Evolutionary conservation across 2,113 vertebrate species (phyloP), one percentile per base, ranked within the genome.

Genomic region (Tyto alba): DNA sequence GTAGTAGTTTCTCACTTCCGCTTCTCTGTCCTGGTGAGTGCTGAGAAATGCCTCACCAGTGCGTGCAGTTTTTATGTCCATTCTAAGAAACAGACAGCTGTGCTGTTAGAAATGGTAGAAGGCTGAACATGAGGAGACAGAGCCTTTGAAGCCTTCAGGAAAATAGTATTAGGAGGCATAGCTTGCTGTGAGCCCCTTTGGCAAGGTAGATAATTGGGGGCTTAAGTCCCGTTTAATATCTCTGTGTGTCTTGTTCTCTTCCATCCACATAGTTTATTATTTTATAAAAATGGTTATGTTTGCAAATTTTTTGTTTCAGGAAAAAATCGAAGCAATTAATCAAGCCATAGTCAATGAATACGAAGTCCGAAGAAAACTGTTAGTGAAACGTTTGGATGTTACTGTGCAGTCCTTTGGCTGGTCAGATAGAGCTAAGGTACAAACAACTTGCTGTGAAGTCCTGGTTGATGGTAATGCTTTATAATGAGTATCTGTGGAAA

Each of bases 391-490:
- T 94, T 98, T 99, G 71, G 99, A 99, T 93, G 99, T 99, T 91
- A 99, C 99, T 1, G 98, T 99, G 72, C 99, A 99, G 97, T 99
- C 99, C 26, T 99, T 99, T 26, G 99, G 99, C 88, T 99, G 99
- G 99, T 99, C 99, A 45, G 99, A 99, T 29, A 98, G 97, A 98
- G 99, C 99, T 66, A 99, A 99, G 99, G 99, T 99, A 98, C 40
- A 62, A 50, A 72, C 59, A 89, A 12, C 89, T 86, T 95, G 72
- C 90, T 71, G 48, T 91, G 85, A 85, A 74, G 59, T 91, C 7
- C 63, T 76, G 30, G 20, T 57, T 89, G 14, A 45, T 79, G 34
- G 53, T 82, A 53, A 45, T 34, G 10, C 41, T 86, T 68, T 66
- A 6, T 75, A 36, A 55, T 36, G 62, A 63, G 40, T 90, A 3